Base-by-base conservation (phyloP, 1,140 invertebrate species). In the Cyrtorhinus lividipennis region DNA sequence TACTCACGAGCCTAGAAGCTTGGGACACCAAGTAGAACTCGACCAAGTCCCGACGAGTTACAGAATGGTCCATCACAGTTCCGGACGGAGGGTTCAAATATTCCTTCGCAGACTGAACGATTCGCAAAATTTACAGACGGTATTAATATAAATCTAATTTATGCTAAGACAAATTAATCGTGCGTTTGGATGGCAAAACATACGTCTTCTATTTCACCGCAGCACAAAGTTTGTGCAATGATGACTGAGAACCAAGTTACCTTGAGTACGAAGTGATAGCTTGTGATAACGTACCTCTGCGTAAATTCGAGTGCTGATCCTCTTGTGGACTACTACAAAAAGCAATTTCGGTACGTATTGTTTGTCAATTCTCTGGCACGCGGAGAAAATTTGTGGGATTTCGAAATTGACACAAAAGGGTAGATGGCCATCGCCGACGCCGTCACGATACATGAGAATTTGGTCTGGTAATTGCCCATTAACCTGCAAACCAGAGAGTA, bases 21-120 rank as follows among this genome's bases (percentile, higher is more conserved):
- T 97, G 93, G 0, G 90, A 87, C 0, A 94, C 86, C 20, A 97
- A 76, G 70, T 87, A 91, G 72, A 94, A 97, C 71, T 98, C 93
- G 68, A 87, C 90, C 76, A 84, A 81, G 67, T 86, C 77, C 20
- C 79, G 73, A 62, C 84, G 78, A 0, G 91, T 95, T 13, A 97
- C 79, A 1, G 75, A 79, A 61, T 85, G 80, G 72, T 97, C 93
- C 0, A 94, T 74, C 2, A 96, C 76, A 0, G 89, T 90, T 0
- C 94, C 94, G 0, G 91, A 86, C 1, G 73, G 72, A 1, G 92
- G 91, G 76, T 98, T 97, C n/a, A n/a, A n/a, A n/a, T n/a, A n/a
- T n/a, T n/a, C n/a, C n/a, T n/a, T n/a, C n/a, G n/a, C n/a, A n/a
- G n/a, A n/a, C n/a, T n/a, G n/a, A n/a, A n/a, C n/a, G n/a, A n/a